Percentiles rank a stretch among this genome's conserved stretches.
Evolutionary conservation across 2,113 vertebrate species (phyloP).

Genomic region (Spheniscus mendiculus): DNA sequence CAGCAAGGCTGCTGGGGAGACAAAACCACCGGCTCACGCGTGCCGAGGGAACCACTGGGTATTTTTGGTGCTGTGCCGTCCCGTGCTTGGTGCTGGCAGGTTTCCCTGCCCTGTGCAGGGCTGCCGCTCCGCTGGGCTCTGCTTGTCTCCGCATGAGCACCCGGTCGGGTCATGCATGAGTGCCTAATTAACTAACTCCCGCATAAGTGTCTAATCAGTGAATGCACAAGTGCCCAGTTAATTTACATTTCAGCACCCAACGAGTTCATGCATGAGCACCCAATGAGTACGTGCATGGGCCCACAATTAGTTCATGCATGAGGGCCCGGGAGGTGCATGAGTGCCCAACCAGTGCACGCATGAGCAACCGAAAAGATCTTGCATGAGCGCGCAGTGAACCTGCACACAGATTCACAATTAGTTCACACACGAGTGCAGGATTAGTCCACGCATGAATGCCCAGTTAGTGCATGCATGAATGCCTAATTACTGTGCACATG

Average conservation of each 20-base stretch:
- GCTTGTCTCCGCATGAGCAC: rapidly evolving
- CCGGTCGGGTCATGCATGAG: rapidly evolving
- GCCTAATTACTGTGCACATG: neutral
- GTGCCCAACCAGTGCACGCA: rapidly evolving
- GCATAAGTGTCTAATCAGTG: neutral
- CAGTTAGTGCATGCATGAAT: neutral
- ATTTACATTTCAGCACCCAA: neutral
- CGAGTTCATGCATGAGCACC: neutral
- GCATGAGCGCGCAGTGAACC: rapidly evolving
- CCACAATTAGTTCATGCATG: neutral
- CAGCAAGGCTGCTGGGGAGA: constrained; percentile 4
- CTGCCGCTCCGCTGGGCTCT: neutral
- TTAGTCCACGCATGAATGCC: neutral
- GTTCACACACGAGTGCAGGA: neutral
- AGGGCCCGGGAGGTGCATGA: neutral
- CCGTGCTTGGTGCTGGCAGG: neutral
- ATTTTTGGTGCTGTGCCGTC: neutral
- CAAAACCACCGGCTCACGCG: neutral
- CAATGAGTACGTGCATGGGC: neutral
- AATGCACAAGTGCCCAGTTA: neutral
- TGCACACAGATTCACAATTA: neutral
- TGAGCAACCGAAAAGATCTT: rapidly evolving
- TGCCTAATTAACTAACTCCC: neutral
- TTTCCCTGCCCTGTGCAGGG: neutral
- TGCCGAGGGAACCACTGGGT: neutral